Percentiles rank a stretch among this genome's conserved stretches.
Evolutionary conservation across 1,140 invertebrate species (phyloP).

Genomic region (Drosophila lacteicornis): DNA sequence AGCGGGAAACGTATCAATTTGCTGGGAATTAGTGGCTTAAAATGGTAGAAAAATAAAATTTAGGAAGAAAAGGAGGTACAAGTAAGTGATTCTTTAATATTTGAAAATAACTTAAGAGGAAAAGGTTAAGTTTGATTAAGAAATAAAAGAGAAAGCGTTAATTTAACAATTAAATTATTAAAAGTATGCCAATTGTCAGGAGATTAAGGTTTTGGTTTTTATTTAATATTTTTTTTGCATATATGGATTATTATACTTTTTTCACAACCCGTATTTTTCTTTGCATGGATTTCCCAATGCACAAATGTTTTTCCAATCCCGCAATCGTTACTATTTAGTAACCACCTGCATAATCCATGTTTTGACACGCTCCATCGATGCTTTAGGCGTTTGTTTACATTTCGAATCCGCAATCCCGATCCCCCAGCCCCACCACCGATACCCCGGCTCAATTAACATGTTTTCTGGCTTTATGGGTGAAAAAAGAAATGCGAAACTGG

Average conservation of each 20-base stretch:
- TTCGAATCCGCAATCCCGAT: conserved; percentile 12
- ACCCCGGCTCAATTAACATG: conserved; percentile 71
- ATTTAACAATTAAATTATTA: neutral
- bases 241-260: no score
- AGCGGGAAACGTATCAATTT: conserved; percentile 25
- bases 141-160: no score
- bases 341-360: conserved; percentile 39
- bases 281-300: neutral
- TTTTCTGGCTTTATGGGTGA: conserved; percentile 61
- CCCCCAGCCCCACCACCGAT: conserved; percentile 28
- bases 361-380: conserved; percentile 30
- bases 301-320: neutral
- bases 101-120: neutral
- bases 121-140: neutral
- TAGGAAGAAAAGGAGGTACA: no score
- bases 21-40: neutral
- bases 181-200: no score
- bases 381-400: conserved; percentile 28
- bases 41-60: neutral
- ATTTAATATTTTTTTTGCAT: neutral
- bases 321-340: conserved; percentile 17
- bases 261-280: neutral
- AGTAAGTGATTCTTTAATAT: no score
- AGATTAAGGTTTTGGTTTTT: neutral
- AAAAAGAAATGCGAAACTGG: conserved; percentile 38